A percentile compares a stretch with the other conserved stretches of the same genome.
Evolutionary conservation across 1,140 invertebrate genomes (phyloP).

Genomic region (Aplysia californica): DNA sequence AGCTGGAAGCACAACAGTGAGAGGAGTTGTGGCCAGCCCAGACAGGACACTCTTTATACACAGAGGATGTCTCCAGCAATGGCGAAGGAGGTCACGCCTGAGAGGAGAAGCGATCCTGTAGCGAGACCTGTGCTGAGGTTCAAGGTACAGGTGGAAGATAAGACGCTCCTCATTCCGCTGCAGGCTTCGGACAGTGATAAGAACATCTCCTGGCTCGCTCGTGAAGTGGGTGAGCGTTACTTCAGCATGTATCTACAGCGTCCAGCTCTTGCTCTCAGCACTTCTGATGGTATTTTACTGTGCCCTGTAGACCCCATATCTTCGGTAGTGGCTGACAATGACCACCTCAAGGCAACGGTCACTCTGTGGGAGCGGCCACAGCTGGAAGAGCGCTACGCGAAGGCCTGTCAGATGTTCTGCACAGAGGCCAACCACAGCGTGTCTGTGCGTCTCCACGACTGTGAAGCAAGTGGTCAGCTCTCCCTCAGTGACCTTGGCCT

Average conservation of each 20-base stretch:
- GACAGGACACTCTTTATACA: no score
- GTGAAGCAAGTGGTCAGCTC: background rate
- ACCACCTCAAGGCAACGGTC: conserved; percentile 2
- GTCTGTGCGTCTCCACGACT: background rate
- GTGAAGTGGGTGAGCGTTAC: conserved; percentile 8
- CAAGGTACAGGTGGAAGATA: conserved; percentile 8
- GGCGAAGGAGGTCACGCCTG: no score
- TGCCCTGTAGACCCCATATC: conserved; percentile 5
- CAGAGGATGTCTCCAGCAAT: no score
- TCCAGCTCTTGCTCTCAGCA: conserved; percentile 9
- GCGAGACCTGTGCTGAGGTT: background rate
- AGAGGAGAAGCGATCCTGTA: no score
- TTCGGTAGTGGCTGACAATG: background rate
- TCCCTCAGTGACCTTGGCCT: conserved; percentile 8
- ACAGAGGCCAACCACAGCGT: background rate
- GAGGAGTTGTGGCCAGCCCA: no score
- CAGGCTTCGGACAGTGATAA: conserved; percentile 7
- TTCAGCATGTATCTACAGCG: conserved; percentile 22
- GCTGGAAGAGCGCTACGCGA: conserved; percentile 5
- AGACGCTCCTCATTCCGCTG: conserved; percentile 14
- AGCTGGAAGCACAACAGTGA: no score
- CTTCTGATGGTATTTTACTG: conserved; percentile 13
- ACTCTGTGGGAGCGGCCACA: conserved; percentile 14
- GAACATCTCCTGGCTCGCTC: conserved; percentile 12
- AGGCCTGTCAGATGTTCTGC: no score